Evolutionary conservation across 2,797 vertebrate species (phyloP).

Genomic region (Peromyscus nudipes): DNA sequence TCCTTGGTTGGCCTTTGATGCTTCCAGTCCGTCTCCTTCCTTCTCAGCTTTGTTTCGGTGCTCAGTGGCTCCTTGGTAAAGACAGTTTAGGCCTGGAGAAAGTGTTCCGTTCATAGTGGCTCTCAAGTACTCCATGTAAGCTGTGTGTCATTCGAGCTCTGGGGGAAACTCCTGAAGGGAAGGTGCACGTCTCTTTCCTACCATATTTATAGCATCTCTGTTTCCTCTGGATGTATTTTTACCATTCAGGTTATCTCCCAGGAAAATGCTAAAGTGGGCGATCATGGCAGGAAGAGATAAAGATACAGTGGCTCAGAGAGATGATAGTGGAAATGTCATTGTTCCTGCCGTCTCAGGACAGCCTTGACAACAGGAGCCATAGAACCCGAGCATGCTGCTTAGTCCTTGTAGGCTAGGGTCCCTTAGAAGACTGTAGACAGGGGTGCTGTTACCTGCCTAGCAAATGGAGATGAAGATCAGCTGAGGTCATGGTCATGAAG

Average conservation of each 20-base stretch:
- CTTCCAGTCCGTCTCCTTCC: not conserved
- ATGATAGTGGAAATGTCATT: not conserved
- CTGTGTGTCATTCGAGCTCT: not conserved
- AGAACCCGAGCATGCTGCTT: not conserved
- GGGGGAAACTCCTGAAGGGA: not conserved
- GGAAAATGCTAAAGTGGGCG: not conserved
- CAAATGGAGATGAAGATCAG: not conserved
- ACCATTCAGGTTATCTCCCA: not conserved
- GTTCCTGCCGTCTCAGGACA: not conserved
- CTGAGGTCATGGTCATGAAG: not conserved
- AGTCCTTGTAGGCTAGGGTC: not conserved
- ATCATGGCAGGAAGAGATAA: not conserved
- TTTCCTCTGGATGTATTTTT: not conserved
- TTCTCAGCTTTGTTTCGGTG: not conserved
- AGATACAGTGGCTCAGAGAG: not conserved
- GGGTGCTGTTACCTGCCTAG: not conserved
- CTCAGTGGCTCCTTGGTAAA: not conserved
- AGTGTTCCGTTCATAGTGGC: rapidly evolving
- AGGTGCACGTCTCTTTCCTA: not conserved
- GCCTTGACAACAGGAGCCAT: not conserved
- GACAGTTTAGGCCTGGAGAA: not conserved
- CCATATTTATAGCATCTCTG: not conserved
- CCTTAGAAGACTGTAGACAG: not conserved
- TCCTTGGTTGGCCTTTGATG: too few species aligned
- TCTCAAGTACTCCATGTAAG: not conserved